Percentiles rank a stretch among this genome's conserved stretches.
These are phyloP conservation scores for Dendrolimus pini DNA, from an alignment of 2,888 invertebrate species.

Conservation along the genomic window DNA sequence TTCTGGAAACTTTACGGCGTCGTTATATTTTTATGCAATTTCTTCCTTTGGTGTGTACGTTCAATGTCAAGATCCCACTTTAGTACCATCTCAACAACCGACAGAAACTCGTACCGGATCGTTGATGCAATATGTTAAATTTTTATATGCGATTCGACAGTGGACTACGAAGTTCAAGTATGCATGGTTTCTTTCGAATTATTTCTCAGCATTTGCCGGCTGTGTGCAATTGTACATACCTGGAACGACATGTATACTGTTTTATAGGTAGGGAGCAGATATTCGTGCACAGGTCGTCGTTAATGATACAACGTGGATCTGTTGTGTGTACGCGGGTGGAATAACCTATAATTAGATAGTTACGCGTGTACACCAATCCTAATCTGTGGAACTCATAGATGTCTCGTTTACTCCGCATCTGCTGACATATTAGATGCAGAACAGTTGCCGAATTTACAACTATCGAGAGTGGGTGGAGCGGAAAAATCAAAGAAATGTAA, in stretches of 20 bases:
- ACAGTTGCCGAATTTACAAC: conserved; percentile 23
- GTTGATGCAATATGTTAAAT: too few relatives aligned
- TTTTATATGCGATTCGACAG: conserved; percentile 2
- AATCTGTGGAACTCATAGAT: conserved; percentile 51
- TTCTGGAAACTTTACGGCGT: conserved; percentile 40
- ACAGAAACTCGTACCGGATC: not conserved
- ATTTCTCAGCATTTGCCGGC: conserved; percentile 34
- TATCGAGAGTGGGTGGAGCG: conserved; percentile 9
- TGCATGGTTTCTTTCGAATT: conserved; percentile 50
- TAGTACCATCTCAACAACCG: conserved; percentile 12
- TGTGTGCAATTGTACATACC: conserved; percentile 33
- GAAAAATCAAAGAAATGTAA: not conserved
- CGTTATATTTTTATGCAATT: conserved; percentile 44
- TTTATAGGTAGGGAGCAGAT: conserved; percentile 42
- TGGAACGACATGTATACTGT: conserved; percentile 10
- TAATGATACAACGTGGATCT: conserved; percentile 65
- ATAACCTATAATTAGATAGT: conserved; percentile 72
- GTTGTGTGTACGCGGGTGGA: conserved; percentile 66
- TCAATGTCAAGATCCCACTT: conserved; percentile 47
- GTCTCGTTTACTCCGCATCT: conserved; percentile 53
- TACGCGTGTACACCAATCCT: conserved; percentile 58
- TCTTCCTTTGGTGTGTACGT: conserved; percentile 30
- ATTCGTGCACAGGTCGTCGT: conserved; percentile 66
- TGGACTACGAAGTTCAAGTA: conserved; percentile 29
- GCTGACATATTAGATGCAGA: conserved; percentile 37